These are phyloP conservation scores for Buathra laborator DNA, from an alignment of 2,888 invertebrate genomes.

Conservation along the genomic window DNA sequence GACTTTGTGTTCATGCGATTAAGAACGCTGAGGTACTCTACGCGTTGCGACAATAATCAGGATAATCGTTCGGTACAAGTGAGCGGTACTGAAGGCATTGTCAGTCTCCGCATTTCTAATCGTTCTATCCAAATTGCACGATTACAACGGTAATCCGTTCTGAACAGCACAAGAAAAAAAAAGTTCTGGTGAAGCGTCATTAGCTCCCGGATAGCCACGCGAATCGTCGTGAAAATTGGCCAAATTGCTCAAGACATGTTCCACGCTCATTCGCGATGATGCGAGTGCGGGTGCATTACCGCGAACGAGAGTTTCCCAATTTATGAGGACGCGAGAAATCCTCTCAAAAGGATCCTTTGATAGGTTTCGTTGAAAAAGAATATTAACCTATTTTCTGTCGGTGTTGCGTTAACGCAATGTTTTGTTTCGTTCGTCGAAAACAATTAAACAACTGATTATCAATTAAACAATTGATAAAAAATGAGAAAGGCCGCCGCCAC, in stretches of 20 bases:
- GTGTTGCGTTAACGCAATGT: not conserved
- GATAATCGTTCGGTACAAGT: slow-evolving; percentile 17
- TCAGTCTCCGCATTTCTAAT: slow-evolving; percentile 1
- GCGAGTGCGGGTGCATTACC: slow-evolving; percentile 3
- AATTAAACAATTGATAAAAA: too few relatives aligned
- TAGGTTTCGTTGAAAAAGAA: not conserved
- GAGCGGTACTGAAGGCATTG: not conserved
- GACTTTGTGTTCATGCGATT: not conserved
- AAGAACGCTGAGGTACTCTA: slow-evolving; percentile 6
- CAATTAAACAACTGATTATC: not conserved
- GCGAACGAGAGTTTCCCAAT: slow-evolving; percentile 19
- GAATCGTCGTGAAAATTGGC: slow-evolving; percentile 8
- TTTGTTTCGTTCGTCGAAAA: not conserved
- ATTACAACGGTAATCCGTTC: not conserved
- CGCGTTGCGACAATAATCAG: slow-evolving; percentile 24
- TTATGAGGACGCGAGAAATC: slow-evolving; percentile 10
- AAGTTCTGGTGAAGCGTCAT: slow-evolving; percentile 30
- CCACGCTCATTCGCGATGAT: slow-evolving; percentile 21
- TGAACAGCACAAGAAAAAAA: not conserved
- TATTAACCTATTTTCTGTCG: not conserved
- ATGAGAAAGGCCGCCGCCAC: too few relatives aligned
- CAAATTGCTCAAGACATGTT: slow-evolving; percentile 36
- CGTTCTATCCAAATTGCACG: not conserved
- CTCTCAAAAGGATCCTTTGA: not conserved
- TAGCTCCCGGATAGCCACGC: slow-evolving; percentile 2